Conservation (phyloP, 2,888 invertebrate species). For the Torymus tubicola region DNA sequence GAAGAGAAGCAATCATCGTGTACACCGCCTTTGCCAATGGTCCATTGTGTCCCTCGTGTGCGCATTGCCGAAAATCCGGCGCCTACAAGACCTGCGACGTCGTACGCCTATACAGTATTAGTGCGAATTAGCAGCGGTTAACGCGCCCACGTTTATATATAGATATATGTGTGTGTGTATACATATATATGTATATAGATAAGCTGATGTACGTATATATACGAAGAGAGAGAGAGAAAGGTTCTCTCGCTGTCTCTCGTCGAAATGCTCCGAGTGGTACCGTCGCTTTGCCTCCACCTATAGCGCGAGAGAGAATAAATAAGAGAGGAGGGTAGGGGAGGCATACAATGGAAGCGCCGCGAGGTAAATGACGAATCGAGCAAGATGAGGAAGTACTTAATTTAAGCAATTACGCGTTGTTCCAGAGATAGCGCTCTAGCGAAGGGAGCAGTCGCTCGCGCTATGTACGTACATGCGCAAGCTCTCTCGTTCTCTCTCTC, state of each 20-base stretch:
- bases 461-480: too few relatives aligned
- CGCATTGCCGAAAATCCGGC: constrained; percentile 51
- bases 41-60: constrained; percentile 35
- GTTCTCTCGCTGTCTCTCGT: too few relatives aligned
- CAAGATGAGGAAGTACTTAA: constrained; percentile 64
- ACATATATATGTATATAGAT: too few relatives aligned
- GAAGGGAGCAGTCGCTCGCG: neutral
- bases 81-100: constrained; percentile 1
- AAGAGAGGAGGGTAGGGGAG: too few relatives aligned
- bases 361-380: constrained; percentile 61
- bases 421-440: neutral
- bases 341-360: constrained; percentile 53
- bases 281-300: constrained; percentile 4
- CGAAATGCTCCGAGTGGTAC: constrained; percentile 37
- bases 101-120: constrained; percentile 42
- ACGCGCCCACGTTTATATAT: constrained; percentile 9
- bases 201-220: too few relatives aligned
- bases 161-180: neutral
- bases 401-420: constrained; percentile 62
- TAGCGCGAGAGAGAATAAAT: neutral
- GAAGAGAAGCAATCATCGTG: constrained; percentile 49
- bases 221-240: too few relatives aligned
- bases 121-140: constrained; percentile 49
- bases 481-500: too few relatives aligned
- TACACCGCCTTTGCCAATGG: constrained; percentile 1